A percentile compares a stretch with the other conserved stretches of the same genome.
phyloP scores from a whole-genome alignment of 2,888 invertebrate genomes.

The Nemapogon koenigi region DNA sequence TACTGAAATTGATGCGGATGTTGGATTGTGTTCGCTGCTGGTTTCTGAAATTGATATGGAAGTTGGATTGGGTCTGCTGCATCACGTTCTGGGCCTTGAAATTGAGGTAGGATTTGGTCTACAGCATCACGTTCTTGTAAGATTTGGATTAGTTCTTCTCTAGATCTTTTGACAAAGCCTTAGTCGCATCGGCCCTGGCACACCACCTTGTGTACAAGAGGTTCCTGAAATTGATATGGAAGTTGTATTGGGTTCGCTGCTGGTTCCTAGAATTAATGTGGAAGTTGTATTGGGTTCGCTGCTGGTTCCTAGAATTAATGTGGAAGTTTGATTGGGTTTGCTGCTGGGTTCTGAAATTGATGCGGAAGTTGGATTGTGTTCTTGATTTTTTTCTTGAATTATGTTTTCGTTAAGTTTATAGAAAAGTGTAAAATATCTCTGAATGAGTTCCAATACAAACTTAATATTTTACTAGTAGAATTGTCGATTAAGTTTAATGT shows the following conservation, averaged over 20 bases:
- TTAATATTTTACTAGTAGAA: conserved; percentile 17
- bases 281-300: no score
- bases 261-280: no score
- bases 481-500: conserved; percentile 2
- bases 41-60: no score
- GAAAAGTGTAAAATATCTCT: conserved; percentile 17
- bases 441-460: conserved; percentile 19
- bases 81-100: conserved; percentile 5
- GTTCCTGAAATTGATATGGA: no score
- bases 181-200: conserved; percentile 6
- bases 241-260: no score
- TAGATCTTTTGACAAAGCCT: conserved; percentile 5
- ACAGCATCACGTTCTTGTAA: background rate
- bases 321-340: no score
- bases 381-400: conserved; percentile 12
- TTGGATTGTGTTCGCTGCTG: no score
- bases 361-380: no score
- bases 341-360: no score
- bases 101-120: background rate
- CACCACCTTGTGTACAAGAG: conserved; percentile 1
- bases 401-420: conserved; percentile 15
- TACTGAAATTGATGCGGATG: no score
- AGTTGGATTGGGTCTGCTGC: no score
- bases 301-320: no score
- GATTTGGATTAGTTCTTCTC: background rate